phyloP scores from a whole-genome alignment of 2,888 invertebrate genomes.

The Arctia plantaginis region DNA sequence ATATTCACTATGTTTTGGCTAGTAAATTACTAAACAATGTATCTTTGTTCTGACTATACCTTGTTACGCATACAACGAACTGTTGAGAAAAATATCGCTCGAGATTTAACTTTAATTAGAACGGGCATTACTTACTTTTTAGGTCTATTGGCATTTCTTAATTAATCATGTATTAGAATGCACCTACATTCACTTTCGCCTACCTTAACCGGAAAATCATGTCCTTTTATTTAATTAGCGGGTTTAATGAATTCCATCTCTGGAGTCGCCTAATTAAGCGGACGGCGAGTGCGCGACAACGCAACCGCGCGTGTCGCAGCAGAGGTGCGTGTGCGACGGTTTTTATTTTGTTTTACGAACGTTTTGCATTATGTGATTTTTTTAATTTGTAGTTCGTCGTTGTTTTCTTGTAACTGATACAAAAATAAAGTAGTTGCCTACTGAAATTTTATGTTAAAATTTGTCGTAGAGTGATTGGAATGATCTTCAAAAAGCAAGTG shows the following conservation, averaged over 20 bases:
- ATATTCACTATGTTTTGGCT: neutral
- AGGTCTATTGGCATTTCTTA: constrained; percentile 59
- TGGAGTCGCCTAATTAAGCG: constrained; percentile 73
- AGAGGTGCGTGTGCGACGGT: constrained; percentile 46
- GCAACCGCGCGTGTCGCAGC: constrained; percentile 51
- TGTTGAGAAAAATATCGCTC: constrained; percentile 39
- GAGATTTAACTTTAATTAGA: constrained; percentile 61
- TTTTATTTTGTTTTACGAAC: constrained; percentile 47
- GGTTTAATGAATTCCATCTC: constrained; percentile 78
- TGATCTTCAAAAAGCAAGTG: no score
- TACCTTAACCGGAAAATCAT: constrained; percentile 74
- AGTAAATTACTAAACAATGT: constrained; percentile 12
- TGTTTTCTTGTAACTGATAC: neutral
- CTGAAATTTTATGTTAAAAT: neutral
- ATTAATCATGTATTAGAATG: constrained; percentile 67
- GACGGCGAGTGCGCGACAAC: constrained; percentile 49
- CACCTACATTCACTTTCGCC: constrained; percentile 72
- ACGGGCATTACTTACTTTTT: constrained; percentile 53
- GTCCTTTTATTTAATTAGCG: constrained; percentile 78
- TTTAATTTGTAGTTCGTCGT: neutral
- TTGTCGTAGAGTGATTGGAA: no score
- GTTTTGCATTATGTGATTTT: constrained; percentile 26
- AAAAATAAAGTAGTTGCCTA: neutral
- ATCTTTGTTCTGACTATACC: constrained; percentile 21
- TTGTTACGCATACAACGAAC: constrained; percentile 21